Percentiles rank a stretch among this genome's conserved stretches.
Conservation (phyloP, 2,113 vertebrate species). For the Erythrocercus mccallii region DNA sequence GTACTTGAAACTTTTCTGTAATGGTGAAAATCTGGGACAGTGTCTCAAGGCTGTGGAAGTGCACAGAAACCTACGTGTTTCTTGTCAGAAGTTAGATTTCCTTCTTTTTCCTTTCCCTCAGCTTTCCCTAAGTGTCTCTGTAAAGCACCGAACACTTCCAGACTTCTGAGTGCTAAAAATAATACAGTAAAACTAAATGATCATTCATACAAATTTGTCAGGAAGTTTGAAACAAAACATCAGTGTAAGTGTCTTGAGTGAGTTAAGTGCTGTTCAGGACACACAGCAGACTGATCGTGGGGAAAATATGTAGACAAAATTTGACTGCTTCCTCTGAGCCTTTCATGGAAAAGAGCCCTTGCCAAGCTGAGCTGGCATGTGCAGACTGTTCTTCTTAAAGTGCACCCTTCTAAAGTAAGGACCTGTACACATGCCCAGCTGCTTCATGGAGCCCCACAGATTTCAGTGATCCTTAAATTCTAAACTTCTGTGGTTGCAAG, state of each 20-base stretch:
- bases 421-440: neutral
- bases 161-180: constrained; percentile 19
- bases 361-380: constrained; percentile 48
- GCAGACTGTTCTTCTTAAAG: constrained; percentile 45
- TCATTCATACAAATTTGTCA: neutral
- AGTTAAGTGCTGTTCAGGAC: constrained; percentile 44
- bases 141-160: neutral
- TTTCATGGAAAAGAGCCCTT: constrained; percentile 52
- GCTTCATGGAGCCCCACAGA: neutral
- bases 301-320: constrained; percentile 59
- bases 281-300: constrained; percentile 25
- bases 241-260: constrained; percentile 17
- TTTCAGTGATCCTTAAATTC: neutral
- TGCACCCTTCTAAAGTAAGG: neutral
- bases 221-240: constrained; percentile 37
- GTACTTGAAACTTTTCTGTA: neutral
- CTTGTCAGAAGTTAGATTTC: neutral
- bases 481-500: neutral
- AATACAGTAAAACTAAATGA: neutral
- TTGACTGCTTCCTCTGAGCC: constrained; percentile 51
- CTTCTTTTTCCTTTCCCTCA: neutral
- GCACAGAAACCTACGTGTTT: neutral
- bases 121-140: neutral
- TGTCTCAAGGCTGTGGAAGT: neutral
- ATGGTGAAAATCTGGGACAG: neutral